These are phyloP conservation scores for Microcebus ravelobensis DNA, from an alignment of 2,113 vertebrate genomes.

Conservation along the genomic window DNA sequence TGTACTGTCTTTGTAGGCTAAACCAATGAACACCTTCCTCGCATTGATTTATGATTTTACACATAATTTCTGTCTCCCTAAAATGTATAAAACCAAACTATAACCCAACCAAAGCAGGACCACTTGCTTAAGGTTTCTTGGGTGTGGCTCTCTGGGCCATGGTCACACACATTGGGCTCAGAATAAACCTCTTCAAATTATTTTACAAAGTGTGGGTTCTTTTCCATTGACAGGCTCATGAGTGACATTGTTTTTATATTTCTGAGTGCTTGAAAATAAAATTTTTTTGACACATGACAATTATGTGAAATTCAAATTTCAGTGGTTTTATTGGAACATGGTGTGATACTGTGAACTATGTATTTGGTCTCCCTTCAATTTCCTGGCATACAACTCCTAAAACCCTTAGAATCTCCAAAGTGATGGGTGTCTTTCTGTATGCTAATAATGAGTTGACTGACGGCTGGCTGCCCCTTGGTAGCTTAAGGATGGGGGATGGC, in stretches of 20 bases:
- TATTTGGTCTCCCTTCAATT: background rate
- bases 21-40: no score
- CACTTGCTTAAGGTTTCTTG: no score
- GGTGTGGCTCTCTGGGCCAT: no score
- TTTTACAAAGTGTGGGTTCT: no score
- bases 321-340: background rate
- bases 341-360: background rate
- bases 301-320: background rate
- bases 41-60: no score
- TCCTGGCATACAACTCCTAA: background rate
- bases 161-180: no score
- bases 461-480: background rate
- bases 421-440: background rate
- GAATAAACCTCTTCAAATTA: no score
- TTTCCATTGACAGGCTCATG: background rate
- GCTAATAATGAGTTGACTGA: background rate
- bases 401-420: background rate
- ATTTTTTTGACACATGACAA: background rate
- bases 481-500: background rate
- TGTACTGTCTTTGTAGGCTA: no score
- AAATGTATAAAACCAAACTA: no score
- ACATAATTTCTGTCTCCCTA: no score
- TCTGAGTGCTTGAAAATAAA: constrained; percentile 20
- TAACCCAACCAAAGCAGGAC: no score
- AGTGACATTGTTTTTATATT: background rate